Conservation (phyloP, 2,797 vertebrate genomes). For the Peromyscus nudipes region DNA sequence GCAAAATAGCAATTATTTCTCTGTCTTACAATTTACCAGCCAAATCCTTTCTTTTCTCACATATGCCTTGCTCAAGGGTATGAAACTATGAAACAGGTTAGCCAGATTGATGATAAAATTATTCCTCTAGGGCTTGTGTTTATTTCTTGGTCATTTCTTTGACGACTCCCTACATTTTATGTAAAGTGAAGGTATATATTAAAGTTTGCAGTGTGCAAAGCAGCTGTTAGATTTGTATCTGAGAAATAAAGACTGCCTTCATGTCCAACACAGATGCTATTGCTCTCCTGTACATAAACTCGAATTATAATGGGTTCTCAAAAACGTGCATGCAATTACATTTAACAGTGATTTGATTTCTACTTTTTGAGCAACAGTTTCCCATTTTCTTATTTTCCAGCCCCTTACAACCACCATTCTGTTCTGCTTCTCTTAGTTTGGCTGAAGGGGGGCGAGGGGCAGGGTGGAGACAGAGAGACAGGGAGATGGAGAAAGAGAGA, state of each 20-base stretch:
- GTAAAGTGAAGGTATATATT: background rate
- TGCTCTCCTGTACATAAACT: constrained; percentile 30
- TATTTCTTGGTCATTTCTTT: constrained; percentile 54
- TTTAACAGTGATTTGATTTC: constrained; percentile 13
- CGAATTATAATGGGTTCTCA: background rate
- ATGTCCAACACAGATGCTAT: background rate
- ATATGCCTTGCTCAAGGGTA: constrained; percentile 40
- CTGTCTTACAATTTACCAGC: constrained; percentile 54
- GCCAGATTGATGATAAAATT: constrained; percentile 64
- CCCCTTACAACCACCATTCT: background rate
- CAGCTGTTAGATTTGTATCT: constrained; percentile 31
- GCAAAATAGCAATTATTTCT: constrained; percentile 54
- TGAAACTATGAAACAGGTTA: constrained; percentile 60
- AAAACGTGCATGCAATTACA: background rate
- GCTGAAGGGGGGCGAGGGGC: fast-evolving
- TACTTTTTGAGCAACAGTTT: background rate
- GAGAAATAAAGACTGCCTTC: background rate
- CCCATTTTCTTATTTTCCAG: background rate
- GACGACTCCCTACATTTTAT: constrained; percentile 12
- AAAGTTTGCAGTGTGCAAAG: constrained; percentile 26
- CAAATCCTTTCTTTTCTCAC: constrained; percentile 58
- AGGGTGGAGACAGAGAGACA: background rate
- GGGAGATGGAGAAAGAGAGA: background rate
- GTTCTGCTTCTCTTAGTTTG: background rate
- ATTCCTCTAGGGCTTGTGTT: constrained; percentile 51